phyloP scores from a whole-genome alignment of 1,140 invertebrate genomes.

The Sitodiplosis mosellana region DNA sequence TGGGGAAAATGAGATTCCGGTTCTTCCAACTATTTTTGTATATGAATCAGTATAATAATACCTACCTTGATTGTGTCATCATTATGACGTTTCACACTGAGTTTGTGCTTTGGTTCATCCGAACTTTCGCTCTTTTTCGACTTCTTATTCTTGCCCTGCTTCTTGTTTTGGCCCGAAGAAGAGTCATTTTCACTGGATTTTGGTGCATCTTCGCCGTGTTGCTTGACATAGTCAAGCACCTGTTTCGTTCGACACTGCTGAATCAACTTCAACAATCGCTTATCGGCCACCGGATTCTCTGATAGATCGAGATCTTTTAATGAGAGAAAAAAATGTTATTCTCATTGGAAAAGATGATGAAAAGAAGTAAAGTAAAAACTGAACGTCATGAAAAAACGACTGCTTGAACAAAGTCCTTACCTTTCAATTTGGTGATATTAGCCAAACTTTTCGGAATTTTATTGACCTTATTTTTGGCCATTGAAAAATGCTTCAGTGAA shows the following conservation, averaged over 20 bases:
- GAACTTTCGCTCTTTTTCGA: conserved; percentile 15
- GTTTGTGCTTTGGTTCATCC: conserved; percentile 7
- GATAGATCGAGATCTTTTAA: conserved; percentile 39
- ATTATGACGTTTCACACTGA: background rate
- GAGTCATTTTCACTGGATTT: conserved; percentile 9
- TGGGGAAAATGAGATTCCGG: too few species aligned
- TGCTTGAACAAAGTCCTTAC: conserved; percentile 25
- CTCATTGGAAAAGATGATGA: background rate
- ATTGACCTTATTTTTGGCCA: conserved; percentile 45
- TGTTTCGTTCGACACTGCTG: conserved; percentile 50
- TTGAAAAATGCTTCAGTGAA: conserved; percentile 47
- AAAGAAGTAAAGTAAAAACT: too few species aligned
- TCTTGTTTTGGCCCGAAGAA: conserved; percentile 32
- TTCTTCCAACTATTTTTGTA: too few species aligned
- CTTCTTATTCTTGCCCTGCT: conserved; percentile 9
- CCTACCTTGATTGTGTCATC: background rate
- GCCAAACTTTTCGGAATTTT: conserved; percentile 40
- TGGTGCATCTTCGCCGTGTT: conserved; percentile 30
- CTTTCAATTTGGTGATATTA: conserved; percentile 48
- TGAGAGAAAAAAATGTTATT: conserved; percentile 2
- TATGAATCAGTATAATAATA: too few species aligned
- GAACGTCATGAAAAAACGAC: background rate
- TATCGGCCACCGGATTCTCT: conserved; percentile 52
- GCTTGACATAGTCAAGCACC: conserved; percentile 42
- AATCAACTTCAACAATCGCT: conserved; percentile 49